Conservation (phyloP, 2,113 vertebrate species). For the Amblyornis subalaris region DNA sequence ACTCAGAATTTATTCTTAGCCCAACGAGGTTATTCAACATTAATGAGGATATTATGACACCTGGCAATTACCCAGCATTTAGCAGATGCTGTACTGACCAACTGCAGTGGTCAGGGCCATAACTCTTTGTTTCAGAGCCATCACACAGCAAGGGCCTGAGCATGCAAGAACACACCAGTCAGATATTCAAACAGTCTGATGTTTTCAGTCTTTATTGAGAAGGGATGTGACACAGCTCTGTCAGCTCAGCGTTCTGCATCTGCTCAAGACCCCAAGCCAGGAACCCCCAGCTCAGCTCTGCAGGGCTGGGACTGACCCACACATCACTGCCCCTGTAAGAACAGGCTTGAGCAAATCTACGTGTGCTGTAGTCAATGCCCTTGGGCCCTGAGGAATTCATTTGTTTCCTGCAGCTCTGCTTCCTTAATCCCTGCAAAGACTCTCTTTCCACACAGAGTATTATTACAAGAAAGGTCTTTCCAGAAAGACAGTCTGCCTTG, state of each 20-base stretch:
- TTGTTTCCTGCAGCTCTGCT: background rate
- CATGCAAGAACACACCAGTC: background rate
- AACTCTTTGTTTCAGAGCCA: background rate
- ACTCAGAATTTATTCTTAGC: background rate
- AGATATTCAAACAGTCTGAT: background rate
- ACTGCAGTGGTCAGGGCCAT: background rate
- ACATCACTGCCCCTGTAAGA: accelerated
- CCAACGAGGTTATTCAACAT: background rate
- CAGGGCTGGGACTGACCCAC: background rate
- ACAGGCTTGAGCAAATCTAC: background rate
- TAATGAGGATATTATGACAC: background rate
- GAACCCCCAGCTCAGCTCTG: background rate
- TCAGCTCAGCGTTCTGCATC: background rate
- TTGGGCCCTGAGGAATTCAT: background rate
- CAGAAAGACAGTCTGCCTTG: background rate
- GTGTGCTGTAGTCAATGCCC: background rate
- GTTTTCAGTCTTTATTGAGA: background rate
- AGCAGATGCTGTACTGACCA: background rate
- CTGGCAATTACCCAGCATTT: background rate
- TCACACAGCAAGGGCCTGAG: background rate
- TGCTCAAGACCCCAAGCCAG: background rate
- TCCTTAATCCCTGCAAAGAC: background rate
- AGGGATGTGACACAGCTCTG: background rate
- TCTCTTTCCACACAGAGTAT: background rate
- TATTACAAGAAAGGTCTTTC: background rate